phyloP scores from a whole-genome alignment of 2,797 vertebrate species.

The Lophotriccus pileatus region DNA sequence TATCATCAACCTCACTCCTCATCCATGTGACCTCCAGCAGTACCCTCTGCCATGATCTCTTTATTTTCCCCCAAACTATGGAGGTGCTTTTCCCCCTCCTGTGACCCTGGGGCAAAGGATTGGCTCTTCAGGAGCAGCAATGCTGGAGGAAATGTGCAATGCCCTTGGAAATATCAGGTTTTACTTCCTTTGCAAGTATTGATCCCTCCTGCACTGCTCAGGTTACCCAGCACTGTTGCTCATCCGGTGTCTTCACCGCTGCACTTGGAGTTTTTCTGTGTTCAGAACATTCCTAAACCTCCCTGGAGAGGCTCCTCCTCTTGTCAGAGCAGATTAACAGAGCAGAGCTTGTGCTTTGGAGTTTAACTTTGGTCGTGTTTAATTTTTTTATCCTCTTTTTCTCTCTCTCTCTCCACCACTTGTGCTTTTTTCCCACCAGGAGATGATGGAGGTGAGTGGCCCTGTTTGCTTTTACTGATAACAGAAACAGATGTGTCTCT shows the following conservation, averaged over 20 bases:
- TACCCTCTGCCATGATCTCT: neutral
- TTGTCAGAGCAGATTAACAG: neutral
- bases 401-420: neutral
- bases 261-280: neutral
- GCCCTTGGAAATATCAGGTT: neutral
- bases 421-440: neutral
- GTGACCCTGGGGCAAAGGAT: neutral
- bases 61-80: neutral
- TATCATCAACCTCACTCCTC: accelerated
- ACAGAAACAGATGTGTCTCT: neutral
- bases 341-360: neutral
- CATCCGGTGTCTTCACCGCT: neutral
- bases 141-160: neutral
- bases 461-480: neutral
- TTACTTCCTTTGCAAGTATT: neutral
- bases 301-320: neutral
- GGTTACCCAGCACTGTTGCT: neutral
- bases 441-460: constrained; percentile 46
- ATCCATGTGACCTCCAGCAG: neutral
- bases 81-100: neutral
- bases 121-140: neutral
- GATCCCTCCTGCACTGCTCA: neutral
- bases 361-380: neutral
- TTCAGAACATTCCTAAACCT: neutral
- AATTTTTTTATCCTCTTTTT: neutral